phyloP scores from a whole-genome alignment of 2,113 vertebrate genomes.

The Pavo muticus region DNA sequence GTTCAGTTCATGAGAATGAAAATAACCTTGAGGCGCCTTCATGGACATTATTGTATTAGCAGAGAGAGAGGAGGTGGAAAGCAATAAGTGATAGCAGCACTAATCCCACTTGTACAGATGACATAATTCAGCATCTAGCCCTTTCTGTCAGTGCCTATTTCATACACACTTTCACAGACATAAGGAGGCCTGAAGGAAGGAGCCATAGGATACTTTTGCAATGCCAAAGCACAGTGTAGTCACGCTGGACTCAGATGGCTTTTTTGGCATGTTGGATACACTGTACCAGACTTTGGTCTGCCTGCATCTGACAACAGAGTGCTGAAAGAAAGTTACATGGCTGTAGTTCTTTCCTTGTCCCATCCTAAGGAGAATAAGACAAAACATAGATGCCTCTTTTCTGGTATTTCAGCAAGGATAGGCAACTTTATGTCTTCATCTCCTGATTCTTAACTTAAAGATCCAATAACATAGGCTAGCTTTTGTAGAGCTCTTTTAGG shows the following conservation, averaged over 20 bases:
- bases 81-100: not conserved
- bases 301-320: not conserved
- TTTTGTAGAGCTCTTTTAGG: not conserved
- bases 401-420: not conserved
- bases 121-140: not conserved
- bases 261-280: not conserved
- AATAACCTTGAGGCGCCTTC: not conserved
- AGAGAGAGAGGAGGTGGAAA: not conserved
- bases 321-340: not conserved
- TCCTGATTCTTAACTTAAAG: not conserved
- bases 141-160: not conserved
- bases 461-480: not conserved
- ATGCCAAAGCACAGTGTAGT: not conserved
- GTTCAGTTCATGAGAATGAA: rapidly evolving
- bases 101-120: not conserved
- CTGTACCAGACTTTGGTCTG: not conserved
- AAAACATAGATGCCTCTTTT: not conserved
- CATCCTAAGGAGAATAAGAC: not conserved
- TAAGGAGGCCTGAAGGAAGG: not conserved
- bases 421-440: not conserved
- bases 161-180: not conserved
- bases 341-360: not conserved
- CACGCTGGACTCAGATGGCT: not conserved
- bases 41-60: too few species aligned
- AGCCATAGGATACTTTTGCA: not conserved